Evolutionary conservation across 92 coral and sea anemone genomes (phyloP).

Genomic region (Palythoa grandis): DNA sequence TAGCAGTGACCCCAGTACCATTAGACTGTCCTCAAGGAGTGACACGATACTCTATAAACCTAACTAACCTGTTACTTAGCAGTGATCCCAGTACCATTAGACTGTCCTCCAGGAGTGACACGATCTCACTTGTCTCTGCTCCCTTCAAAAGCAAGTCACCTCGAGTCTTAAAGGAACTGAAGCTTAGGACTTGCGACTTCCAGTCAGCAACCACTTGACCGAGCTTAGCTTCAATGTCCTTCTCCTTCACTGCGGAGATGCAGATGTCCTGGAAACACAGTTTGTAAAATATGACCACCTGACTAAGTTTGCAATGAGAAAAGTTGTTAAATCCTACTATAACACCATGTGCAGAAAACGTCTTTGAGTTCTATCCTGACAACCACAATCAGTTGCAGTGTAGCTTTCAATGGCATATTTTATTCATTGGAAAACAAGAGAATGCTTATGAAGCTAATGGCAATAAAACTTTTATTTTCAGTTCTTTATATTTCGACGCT

Average conservation of each 20-base stretch:
- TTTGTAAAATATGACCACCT: neutral
- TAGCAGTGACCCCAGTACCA: constrained; percentile 81
- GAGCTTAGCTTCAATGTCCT: constrained; percentile 89
- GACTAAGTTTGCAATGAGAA: neutral
- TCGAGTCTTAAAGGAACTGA: constrained; percentile 76
- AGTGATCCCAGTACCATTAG: constrained; percentile 84
- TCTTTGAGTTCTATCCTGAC: too few relatives aligned
- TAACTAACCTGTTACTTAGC: constrained; percentile 82
- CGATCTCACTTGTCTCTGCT: constrained; percentile 85
- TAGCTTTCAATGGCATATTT: too few relatives aligned
- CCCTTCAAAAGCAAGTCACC: constrained; percentile 90
- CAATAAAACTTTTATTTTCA: too few relatives aligned
- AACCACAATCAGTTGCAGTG: too few relatives aligned
- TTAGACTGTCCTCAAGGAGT: constrained; percentile 85
- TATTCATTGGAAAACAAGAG: too few relatives aligned
- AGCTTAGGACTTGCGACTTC: constrained; percentile 78
- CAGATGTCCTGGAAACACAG: constrained; percentile 71
- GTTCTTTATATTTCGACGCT: too few relatives aligned
- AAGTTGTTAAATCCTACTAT: too few relatives aligned
- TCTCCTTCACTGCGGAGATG: constrained; percentile 94
- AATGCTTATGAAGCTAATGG: too few relatives aligned
- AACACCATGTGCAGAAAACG: too few relatives aligned
- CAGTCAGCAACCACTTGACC: constrained; percentile 89
- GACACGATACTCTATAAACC: constrained; percentile 67
- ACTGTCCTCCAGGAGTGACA: constrained; percentile 89